A percentile compares a stretch with the other conserved stretches of the same genome.
Evolutionary conservation across 2,797 vertebrate species (phyloP).

Genomic region (Odontamblyopus rebecca): DNA sequence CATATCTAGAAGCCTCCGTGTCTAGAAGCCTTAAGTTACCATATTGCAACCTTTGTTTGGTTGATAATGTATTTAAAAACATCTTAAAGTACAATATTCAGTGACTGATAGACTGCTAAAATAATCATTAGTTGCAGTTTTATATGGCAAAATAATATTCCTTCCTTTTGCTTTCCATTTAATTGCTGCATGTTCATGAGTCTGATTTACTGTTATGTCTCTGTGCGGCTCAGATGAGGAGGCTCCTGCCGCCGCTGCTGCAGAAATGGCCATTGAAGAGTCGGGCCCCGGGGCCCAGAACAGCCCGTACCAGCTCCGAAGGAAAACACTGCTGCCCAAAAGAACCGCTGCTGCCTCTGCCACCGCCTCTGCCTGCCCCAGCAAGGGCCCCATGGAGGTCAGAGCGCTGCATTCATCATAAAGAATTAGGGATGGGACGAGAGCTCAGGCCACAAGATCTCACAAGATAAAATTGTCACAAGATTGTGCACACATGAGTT

Average conservation of each 20-base stretch:
- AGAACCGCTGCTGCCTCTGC: conserved; percentile 97
- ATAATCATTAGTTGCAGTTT: background rate
- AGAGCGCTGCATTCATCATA: conserved; percentile 18
- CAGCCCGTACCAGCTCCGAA: conserved; percentile 98
- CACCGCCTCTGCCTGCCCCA: conserved; percentile 79
- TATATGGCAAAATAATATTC: too few species aligned
- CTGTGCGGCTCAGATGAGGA: conserved; percentile 87
- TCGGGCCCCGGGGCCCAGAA: conserved; percentile 99
- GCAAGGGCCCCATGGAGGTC: conserved; percentile 96
- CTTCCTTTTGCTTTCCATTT: background rate
- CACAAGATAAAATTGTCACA: too few species aligned
- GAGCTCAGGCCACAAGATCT: too few species aligned
- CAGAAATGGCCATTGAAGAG: conserved; percentile 99
- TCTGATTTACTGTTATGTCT: background rate
- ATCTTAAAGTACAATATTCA: too few species aligned
- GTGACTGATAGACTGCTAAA: background rate
- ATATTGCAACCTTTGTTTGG: too few species aligned
- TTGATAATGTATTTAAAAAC: too few species aligned
- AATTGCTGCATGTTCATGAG: background rate
- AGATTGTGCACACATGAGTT: too few species aligned
- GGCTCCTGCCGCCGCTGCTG: conserved; percentile 88
- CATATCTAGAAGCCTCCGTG: too few species aligned
- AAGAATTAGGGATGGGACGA: background rate
- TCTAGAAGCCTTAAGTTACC: too few species aligned
- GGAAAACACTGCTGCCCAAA: conserved; percentile 98